phyloP scores from a whole-genome alignment of 2,797 vertebrate species.

The Ataeniobius toweri region DNA sequence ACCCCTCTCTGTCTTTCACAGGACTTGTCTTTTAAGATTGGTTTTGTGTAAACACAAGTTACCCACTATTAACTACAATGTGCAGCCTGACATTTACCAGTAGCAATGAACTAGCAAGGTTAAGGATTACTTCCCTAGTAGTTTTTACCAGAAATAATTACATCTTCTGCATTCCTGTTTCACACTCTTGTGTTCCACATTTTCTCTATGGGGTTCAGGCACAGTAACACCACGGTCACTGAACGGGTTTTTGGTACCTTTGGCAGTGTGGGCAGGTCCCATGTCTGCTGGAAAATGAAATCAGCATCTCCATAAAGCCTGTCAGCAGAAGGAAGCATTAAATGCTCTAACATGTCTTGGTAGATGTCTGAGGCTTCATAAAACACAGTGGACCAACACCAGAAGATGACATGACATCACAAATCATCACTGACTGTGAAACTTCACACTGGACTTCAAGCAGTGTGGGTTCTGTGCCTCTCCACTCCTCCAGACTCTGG shows the following conservation, averaged over 20 bases:
- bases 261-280: neutral
- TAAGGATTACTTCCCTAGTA: neutral
- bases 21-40: neutral
- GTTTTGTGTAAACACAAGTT: neutral
- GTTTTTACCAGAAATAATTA: neutral
- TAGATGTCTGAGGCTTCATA: neutral
- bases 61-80: neutral
- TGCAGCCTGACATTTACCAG: neutral
- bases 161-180: neutral
- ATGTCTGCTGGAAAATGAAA: neutral
- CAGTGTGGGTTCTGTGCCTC: neutral
- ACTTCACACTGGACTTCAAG: neutral
- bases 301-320: neutral
- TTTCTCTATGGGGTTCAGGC: neutral
- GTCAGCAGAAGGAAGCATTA: neutral
- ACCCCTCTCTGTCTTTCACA: neutral
- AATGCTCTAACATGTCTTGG: neutral
- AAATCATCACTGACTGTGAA: neutral
- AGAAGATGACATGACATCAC: neutral
- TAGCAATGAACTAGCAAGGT: neutral
- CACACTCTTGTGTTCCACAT: neutral
- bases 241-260: neutral
- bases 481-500: neutral
- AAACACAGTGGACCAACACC: neutral
- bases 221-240: neutral